Evolutionary conservation across 2,797 vertebrate genomes (phyloP), one percentile per base, ranked within the genome.

Genomic region (Gastrophryne carolinensis): DNA sequence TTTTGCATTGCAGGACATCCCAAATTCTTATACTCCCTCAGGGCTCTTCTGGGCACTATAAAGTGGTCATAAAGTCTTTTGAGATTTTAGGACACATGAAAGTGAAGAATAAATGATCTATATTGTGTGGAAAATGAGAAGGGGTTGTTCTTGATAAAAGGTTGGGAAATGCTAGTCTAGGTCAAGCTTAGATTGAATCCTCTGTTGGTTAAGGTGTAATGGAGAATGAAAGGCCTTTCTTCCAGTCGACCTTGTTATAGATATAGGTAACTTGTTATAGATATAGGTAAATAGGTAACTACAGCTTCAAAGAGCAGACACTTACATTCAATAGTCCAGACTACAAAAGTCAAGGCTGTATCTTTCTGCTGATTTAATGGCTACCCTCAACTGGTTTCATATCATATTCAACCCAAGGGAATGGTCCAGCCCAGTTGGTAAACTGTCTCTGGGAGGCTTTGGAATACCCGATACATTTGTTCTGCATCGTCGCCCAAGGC

Each of bases 401-500:
- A 72, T 58, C 57, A 65, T 56, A 65, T 58, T 52, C 21, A 39
- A 60, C 68, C 61, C 68, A 72, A 27, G 68, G 61, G 68, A 78
- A 23, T 58, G 47, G 26, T 34, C 58, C 35, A 7, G 49, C 50
- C 60, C 63, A 71, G 57, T 58, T 71, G 39, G 50, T 71, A 39
- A 68, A 65, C 58, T 58, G 34, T 56, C 37, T 52, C 47, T 57
- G 57, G 29, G 21, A 66, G 62, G 24, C 61, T 69, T 78, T 58
- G 68, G 58, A 78, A 52, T 60, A 78, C 57, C 23, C 57, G 68
- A 78, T 78, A 78, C 75, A 72, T 66, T 72, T 78, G 75, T 78
- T 78, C 41, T 58, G 39, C 69, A 47, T 50, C 60, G 11, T 66
- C 60, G 68, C 75, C 75, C 62, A 17, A 47, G 75, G 75, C 75